These are phyloP conservation scores for Pan paniscus DNA, from an alignment of 2,113 vertebrate species.

Conservation along the genomic window DNA sequence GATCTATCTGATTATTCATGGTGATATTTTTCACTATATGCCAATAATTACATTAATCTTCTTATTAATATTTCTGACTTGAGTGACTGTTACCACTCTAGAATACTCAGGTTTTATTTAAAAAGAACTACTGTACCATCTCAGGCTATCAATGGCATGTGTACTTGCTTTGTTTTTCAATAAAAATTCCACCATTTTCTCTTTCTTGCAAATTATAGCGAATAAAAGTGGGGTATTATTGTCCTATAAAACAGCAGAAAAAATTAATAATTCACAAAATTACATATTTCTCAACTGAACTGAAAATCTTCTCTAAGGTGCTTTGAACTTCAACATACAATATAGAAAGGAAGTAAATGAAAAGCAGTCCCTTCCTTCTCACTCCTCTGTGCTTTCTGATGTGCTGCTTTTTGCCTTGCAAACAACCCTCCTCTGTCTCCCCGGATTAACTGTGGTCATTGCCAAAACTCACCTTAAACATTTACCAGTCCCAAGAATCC, in stretches of 20 bases:
- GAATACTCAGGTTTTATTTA: background rate
- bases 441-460: background rate
- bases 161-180: slow-evolving; percentile 84
- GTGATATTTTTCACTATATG: too few species aligned
- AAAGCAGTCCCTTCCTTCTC: background rate
- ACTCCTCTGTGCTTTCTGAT: background rate
- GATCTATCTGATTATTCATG: too few species aligned
- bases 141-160: slow-evolving; percentile 82
- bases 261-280: background rate
- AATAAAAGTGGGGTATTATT: slow-evolving; percentile 88
- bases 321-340: background rate
- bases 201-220: slow-evolving; percentile 87
- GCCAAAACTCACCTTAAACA: background rate
- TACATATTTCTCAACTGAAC: too few species aligned
- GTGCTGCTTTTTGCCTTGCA: background rate
- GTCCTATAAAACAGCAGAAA: slow-evolving; percentile 83
- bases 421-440: too few species aligned
- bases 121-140: slow-evolving; percentile 77
- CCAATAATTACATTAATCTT: too few species aligned
- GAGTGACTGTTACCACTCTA: background rate
- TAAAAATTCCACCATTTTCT: slow-evolving; percentile 89
- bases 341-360: background rate
- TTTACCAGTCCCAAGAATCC: background rate
- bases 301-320: too few species aligned
- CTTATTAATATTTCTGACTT: too few species aligned